Base-by-base conservation (phyloP, 2,797 vertebrate species). In the Muraenolepis orangiensis region DNA sequence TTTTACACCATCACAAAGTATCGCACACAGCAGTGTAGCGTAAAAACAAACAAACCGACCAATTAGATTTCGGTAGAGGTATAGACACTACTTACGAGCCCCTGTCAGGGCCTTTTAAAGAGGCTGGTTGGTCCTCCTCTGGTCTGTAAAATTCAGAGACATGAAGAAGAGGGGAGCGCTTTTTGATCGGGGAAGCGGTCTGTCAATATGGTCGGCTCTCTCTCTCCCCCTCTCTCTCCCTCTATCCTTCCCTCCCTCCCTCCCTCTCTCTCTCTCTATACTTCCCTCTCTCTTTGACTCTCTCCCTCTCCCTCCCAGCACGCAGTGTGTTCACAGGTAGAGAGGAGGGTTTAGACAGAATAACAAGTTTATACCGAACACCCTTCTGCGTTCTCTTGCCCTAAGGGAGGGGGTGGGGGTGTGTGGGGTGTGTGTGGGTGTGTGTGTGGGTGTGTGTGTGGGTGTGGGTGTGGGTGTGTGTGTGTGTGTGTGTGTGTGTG, bases 351-450 rank as follows among this genome's bases (percentile, higher is more conserved):
- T 79, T 76, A 31, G 28, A 77, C 74, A n/a, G 82, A 86, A 81
- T 81, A 79, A 66, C n/a, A 76, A 80, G 78, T 66, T 79, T 70
- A 76, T 79, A 72, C 85, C 20, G 23, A 76, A 76, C 34, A 66
- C 76, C 76, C 38, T 85, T 20, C 81, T 78, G n/a, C 70, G 30
- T 46, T 34, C 23, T 29, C 72, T 31, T 61, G 38, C 78, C 71
- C 32, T 13, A 51, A 71, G 51, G n/a, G n/a, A n/a, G n/a, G n/a
- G n/a, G n/a, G n/a, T n/a, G n/a, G n/a, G n/a, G n/a, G n/a, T n/a
- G n/a, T n/a, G n/a, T n/a, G n/a, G n/a, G n/a, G n/a, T 38, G n/a
- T 12, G 71, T 14, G 34, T 69, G 67, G 20, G 38, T 23, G 7
- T 16, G 6, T 26, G 64, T 1, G 18, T 16, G 23, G 18, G 51